Conservation (phyloP, 2,113 vertebrate species). For the Microcebus lehilahytsara region DNA sequence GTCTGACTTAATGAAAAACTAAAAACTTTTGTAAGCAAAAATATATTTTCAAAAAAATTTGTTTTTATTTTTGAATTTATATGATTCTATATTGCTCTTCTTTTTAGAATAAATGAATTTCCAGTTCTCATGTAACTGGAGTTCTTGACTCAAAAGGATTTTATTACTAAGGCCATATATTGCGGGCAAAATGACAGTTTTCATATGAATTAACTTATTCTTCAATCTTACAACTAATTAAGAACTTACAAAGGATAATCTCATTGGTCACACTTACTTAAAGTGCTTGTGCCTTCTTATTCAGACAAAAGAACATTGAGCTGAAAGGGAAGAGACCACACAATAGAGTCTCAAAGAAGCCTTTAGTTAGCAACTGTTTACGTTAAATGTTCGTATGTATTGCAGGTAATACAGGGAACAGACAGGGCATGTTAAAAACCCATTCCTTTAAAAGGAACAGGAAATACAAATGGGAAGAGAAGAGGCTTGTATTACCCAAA, state of each 20-base stretch:
- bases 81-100: not conserved
- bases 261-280: not conserved
- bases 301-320: not conserved
- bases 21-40: not conserved
- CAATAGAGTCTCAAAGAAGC: not conserved
- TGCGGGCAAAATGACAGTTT: constrained; percentile 44
- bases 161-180: not conserved
- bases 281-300: not conserved
- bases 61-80: not conserved
- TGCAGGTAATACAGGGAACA: not conserved
- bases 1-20: not conserved
- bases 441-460: not conserved
- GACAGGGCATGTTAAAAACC: not conserved
- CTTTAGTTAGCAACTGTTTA: not conserved
- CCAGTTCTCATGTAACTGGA: not conserved
- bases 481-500: not conserved
- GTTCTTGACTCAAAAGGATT: not conserved
- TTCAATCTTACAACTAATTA: not conserved
- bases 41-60: not conserved
- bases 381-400: not conserved
- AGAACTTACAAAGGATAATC: constrained; percentile 11
- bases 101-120: constrained; percentile 29
- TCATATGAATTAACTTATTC: constrained; percentile 42
- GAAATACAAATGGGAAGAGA: not conserved
- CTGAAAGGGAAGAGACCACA: not conserved